Evolutionary conservation across 2,888 invertebrate species (phyloP).

Genomic region (Podotricha telesiphe): DNA sequence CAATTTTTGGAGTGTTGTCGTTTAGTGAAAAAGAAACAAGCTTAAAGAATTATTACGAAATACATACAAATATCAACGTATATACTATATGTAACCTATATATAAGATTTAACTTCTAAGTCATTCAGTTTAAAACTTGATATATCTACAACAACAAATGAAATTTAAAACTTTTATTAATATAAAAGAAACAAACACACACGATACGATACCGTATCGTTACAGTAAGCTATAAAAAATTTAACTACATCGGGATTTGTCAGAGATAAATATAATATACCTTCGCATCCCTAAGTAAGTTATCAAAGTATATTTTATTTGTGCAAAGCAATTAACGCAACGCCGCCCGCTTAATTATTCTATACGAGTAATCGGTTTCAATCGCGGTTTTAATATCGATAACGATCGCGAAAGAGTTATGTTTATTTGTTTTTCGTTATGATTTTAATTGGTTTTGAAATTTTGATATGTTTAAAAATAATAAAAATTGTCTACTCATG

Average conservation of each 20-base stretch:
- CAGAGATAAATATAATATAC: conserved; percentile 31
- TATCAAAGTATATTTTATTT: conserved; percentile 62
- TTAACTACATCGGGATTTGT: not conserved
- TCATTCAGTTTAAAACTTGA: too few species aligned
- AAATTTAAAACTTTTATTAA: not conserved
- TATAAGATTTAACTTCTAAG: too few species aligned
- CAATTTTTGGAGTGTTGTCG: too few species aligned
- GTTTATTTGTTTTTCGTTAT: conserved; percentile 71
- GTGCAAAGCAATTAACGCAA: conserved; percentile 74
- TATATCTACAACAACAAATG: not conserved
- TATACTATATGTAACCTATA: too few species aligned
- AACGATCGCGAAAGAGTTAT: conserved; percentile 72
- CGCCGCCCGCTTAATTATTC: conserved; percentile 68
- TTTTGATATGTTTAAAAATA: conserved; percentile 24
- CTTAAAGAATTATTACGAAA: too few species aligned
- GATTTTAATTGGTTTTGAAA: conserved; percentile 36
- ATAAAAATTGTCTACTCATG: not conserved
- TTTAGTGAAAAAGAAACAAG: too few species aligned
- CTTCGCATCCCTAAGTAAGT: conserved; percentile 51
- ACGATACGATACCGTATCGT: conserved; percentile 9
- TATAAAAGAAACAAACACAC: not conserved
- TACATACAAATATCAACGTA: too few species aligned
- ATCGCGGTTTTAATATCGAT: conserved; percentile 57
- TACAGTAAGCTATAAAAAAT: not conserved
- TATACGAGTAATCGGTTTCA: conserved; percentile 57